Evolutionary conservation across 2,888 invertebrate species (phyloP), one percentile per base, ranked within the genome.

Genomic region (Endotricha flammealis): DNA sequence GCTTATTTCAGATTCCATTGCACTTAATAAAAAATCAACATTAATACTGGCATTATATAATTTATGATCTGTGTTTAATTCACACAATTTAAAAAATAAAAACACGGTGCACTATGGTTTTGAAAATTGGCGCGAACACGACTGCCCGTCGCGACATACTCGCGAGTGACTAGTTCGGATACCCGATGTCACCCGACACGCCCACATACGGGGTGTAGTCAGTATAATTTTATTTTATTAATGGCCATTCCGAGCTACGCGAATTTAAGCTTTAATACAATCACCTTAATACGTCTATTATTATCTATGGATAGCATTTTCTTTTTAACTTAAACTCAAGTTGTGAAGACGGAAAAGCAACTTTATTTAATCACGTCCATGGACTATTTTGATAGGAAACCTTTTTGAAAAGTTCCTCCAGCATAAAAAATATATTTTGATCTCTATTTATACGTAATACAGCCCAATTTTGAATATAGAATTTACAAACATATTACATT

Each of bases 121-220:
- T 44, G 22, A 29, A 45, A 42, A 44, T 39, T 33, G 61, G 48
- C 50, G 42, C 44, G 46, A 20, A 48, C 53, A 51, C 73, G 75
- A 73, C 64, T 60, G 61, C 45, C 49, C 69, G 46, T 48, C 48
- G 49, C 65, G 64, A 56, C 59, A 52, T 56, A 49, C 60, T 57
- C 61, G 64, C 64, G 68, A 60, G 55, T 48, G 57, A 79, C 76
- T 78, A 68, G 47, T 46, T 41, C 44, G 44, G 53, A 51, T 44
- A 50, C 49, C 50, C 49, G 50, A 41, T 36, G 44, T 36, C 43
- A 31, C 39, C 53, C 46, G 71, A 75, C 81, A 72, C 83, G 83
- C 83, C 85, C 70, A 63, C 75, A 67, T 75, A 78, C 70, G 76
- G 83, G 82, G 80, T 81, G 85, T 86, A 70, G 70, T 76, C 81